These are phyloP conservation scores for Hycleus cichorii DNA, from an alignment of 1,140 invertebrate species.

Conservation along the genomic window DNA sequence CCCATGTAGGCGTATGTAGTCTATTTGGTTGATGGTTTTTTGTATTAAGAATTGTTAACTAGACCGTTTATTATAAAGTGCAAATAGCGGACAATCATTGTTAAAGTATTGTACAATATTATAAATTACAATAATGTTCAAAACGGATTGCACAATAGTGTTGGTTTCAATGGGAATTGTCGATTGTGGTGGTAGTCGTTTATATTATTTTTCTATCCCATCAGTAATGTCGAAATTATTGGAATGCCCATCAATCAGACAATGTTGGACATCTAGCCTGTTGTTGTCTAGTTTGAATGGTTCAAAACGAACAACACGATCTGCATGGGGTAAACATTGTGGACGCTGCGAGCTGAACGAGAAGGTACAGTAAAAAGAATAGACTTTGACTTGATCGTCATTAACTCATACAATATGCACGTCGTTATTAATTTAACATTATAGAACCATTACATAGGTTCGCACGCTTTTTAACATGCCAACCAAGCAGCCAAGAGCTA, in stretches of 20 bases:
- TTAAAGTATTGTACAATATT: neutral
- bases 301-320: too few relatives aligned
- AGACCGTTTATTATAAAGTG: conserved; percentile 1
- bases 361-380: too few relatives aligned
- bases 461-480: conserved; percentile 10
- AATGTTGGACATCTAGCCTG: too few relatives aligned
- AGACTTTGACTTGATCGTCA: neutral
- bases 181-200: too few relatives aligned
- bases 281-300: too few relatives aligned
- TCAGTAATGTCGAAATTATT: too few relatives aligned
- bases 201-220: too few relatives aligned
- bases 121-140: neutral
- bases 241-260: too few relatives aligned
- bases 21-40: neutral
- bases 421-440: conserved; percentile 23
- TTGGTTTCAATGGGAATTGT: neutral
- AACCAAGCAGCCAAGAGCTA: too few relatives aligned
- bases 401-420: conserved; percentile 4
- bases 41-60: neutral
- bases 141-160: neutral
- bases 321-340: too few relatives aligned
- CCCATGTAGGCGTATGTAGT: neutral
- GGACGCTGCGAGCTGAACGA: too few relatives aligned
- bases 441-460: conserved; percentile 18
- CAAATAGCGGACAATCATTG: conserved; percentile 1